These are phyloP conservation scores for Bursaphelenchus mucronatus DNA, from an alignment of 1,140 invertebrate genomes.

Conservation along the genomic window DNA sequence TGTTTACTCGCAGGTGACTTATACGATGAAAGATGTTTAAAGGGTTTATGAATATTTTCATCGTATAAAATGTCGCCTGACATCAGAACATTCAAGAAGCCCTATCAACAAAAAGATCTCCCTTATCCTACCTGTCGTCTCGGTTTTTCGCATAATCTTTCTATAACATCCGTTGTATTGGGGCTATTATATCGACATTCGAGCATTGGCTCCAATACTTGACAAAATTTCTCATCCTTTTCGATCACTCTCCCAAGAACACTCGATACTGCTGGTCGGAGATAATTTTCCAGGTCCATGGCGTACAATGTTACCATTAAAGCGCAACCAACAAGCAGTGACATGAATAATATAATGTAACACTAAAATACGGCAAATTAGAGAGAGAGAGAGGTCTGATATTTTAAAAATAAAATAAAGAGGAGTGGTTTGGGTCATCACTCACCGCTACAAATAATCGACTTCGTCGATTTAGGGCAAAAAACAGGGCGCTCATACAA, in stretches of 20 bases:
- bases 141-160: constrained; percentile 2
- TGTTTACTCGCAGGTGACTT: constrained; percentile 5
- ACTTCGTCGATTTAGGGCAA: constrained; percentile 18
- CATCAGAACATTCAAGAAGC: background rate
- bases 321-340: background rate
- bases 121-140: constrained; percentile 10
- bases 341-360: constrained; percentile 7
- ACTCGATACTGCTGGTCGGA: background rate
- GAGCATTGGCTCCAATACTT: constrained; percentile 8
- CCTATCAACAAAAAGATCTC: too few relatives aligned
- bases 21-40: too few relatives aligned
- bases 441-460: constrained; percentile 18
- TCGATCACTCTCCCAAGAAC: constrained; percentile 1
- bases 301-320: background rate
- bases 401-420: too few relatives aligned
- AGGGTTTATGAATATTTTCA: background rate
- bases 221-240: constrained; percentile 7
- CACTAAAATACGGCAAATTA: constrained; percentile 12
- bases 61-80: background rate
- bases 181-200: background rate
- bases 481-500: constrained; percentile 13
- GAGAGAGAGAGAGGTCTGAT: background rate
- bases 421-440: too few relatives aligned
- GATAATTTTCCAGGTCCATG: constrained; percentile 1
- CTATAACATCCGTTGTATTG: constrained; percentile 11